These are phyloP conservation scores for Oligia strigilis DNA, from an alignment of 2,888 invertebrate genomes.

Conservation along the genomic window DNA sequence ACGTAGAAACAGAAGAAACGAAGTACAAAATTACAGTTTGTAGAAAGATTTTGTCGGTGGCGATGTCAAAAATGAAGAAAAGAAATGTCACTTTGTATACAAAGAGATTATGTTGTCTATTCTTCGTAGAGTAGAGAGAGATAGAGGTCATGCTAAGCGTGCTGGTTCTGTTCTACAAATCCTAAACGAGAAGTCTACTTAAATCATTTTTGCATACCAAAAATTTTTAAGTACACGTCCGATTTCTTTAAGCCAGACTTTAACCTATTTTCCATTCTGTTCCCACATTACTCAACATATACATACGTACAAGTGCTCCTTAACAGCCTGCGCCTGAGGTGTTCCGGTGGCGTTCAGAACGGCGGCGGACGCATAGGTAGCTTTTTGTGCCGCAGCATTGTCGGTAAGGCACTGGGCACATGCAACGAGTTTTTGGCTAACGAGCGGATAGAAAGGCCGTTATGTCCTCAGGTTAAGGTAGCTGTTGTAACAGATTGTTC, in stretches of 20 bases:
- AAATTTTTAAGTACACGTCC: background rate
- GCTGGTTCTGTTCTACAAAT: background rate
- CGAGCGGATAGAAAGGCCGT: constrained; percentile 89
- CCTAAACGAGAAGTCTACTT: background rate
- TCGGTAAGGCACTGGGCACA: constrained; percentile 80
- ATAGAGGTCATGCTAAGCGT: background rate
- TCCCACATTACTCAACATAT: constrained; percentile 52
- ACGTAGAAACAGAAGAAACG: background rate
- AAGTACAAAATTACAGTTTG: background rate
- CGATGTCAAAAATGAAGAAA: background rate
- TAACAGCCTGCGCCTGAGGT: constrained; percentile 72
- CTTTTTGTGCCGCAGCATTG: constrained; percentile 81
- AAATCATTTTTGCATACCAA: background rate
- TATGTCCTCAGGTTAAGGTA: constrained; percentile 67
- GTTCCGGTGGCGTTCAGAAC: constrained; percentile 75
- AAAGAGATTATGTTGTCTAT: background rate
- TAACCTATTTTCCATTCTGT: constrained; percentile 46
- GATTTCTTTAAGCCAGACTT: background rate
- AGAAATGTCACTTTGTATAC: background rate
- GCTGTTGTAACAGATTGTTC: constrained; percentile 60
- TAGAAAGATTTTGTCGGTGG: background rate
- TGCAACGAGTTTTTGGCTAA: constrained; percentile 82
- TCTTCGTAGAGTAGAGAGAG: background rate
- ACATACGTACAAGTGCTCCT: constrained; percentile 22
- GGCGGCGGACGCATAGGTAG: constrained; percentile 81